phyloP scores from a whole-genome alignment of 2,113 vertebrate species.

The Geococcyx californianus region DNA sequence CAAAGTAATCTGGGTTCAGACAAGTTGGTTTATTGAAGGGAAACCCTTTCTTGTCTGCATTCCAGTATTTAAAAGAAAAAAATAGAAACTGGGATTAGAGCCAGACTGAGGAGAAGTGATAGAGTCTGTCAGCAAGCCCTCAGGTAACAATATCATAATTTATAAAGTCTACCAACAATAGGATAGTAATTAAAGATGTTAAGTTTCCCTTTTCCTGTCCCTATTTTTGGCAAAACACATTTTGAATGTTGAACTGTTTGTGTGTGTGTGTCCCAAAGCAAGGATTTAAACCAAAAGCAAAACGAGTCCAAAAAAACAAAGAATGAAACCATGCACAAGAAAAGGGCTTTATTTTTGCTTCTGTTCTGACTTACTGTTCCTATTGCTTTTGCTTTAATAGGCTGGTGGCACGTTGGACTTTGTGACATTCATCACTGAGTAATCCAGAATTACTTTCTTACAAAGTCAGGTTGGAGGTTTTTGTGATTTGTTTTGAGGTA shows the following conservation, averaged over 20 bases:
- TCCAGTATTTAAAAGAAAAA: constrained; percentile 73
- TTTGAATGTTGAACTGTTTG: constrained; percentile 3
- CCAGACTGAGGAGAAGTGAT: constrained; percentile 70
- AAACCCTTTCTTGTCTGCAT: constrained; percentile 73
- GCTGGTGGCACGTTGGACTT: not conserved
- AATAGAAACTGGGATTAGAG: constrained; percentile 55
- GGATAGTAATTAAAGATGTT: constrained; percentile 69
- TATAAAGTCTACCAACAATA: constrained; percentile 73
- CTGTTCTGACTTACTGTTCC: constrained; percentile 45
- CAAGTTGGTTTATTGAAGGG: constrained; percentile 68
- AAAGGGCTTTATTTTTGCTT: constrained; percentile 11
- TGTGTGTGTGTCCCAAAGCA: constrained; percentile 19
- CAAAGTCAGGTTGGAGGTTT: not conserved
- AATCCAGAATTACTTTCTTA: not conserved
- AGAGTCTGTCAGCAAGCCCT: constrained; percentile 78
- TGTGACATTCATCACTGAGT: not conserved
- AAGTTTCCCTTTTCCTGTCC: constrained; percentile 33
- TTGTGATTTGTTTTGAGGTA: constrained; percentile 35
- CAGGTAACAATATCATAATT: constrained; percentile 79
- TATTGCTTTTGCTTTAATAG: not conserved
- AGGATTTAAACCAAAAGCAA: not conserved
- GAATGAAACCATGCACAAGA: not conserved
- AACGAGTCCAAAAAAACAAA: not conserved
- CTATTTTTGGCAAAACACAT: constrained; percentile 43
- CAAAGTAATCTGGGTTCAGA: constrained; percentile 71